Conservation (phyloP, 2,113 vertebrate genomes). For the Vidua chalybeata region DNA sequence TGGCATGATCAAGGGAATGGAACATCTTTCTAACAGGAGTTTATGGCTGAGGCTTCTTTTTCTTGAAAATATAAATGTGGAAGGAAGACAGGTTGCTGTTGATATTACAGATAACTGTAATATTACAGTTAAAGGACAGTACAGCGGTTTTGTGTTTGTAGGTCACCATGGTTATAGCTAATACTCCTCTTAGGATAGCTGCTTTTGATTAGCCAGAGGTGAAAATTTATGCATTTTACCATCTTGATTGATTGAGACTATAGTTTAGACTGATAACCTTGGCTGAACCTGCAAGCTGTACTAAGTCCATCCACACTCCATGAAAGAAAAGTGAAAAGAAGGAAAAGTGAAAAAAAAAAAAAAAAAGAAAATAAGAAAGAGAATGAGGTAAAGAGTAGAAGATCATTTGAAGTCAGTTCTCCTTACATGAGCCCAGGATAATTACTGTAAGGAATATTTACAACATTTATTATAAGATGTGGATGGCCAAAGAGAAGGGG, state of each 20-base stretch:
- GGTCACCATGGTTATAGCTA: background rate
- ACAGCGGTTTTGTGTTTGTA: background rate
- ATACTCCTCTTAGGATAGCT: background rate
- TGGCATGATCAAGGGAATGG: background rate
- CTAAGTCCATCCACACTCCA: background rate
- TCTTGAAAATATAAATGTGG: background rate
- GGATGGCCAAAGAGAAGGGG: background rate
- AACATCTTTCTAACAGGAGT: background rate
- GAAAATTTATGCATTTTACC: background rate
- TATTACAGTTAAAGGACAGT: background rate
- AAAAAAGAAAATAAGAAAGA: background rate
- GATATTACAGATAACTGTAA: background rate
- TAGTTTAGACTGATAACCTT: background rate
- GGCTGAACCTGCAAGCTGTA: background rate
- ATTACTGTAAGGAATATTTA: background rate
- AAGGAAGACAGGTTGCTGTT: background rate
- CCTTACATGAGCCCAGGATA: background rate
- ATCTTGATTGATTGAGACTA: background rate
- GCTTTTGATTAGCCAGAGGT: background rate
- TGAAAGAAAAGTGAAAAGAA: background rate
- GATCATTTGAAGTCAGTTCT: background rate
- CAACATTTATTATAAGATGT: conserved; percentile 15
- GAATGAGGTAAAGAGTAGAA: background rate
- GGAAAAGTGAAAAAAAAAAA: background rate
- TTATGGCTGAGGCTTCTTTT: background rate